A percentile compares a stretch with the other conserved stretches of the same genome.
Evolutionary conservation across 1,140 invertebrate genomes (phyloP).

Genomic region (Drosophila triauraria): DNA sequence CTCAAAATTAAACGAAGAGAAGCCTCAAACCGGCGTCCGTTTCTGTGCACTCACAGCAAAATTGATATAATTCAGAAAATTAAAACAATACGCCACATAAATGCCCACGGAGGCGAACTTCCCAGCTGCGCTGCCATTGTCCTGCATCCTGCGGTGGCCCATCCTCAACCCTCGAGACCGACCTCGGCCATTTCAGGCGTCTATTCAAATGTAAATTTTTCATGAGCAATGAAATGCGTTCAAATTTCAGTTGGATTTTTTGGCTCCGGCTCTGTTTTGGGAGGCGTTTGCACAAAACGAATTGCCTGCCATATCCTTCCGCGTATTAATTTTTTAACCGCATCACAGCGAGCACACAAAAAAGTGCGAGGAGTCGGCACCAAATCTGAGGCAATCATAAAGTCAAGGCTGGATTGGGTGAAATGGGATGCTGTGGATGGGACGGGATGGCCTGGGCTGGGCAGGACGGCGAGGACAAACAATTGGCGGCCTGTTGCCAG

Average conservation of each 20-base stretch:
- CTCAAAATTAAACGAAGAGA: constrained; percentile 2
- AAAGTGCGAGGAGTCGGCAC: constrained; percentile 1
- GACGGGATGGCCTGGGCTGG: constrained; percentile 7
- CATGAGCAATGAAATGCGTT: constrained; percentile 72
- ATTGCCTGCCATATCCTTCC: constrained; percentile 83
- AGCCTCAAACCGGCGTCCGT: constrained; percentile 31
- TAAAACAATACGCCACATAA: constrained; percentile 83
- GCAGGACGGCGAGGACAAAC: constrained; percentile 30
- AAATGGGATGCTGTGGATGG: not conserved
- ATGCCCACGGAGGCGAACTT: constrained; percentile 74
- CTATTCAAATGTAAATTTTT: constrained; percentile 84
- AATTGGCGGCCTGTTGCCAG: constrained; percentile 73
- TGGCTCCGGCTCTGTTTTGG: constrained; percentile 45
- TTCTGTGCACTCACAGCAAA: constrained; percentile 41
- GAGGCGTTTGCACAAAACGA: constrained; percentile 69
- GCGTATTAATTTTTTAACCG: constrained; percentile 83
- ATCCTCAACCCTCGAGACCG: constrained; percentile 6
- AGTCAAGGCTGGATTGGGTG: constrained; percentile 57
- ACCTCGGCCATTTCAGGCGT: constrained; percentile 29
- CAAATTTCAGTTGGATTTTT: constrained; percentile 57
- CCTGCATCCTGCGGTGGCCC: constrained; percentile 56
- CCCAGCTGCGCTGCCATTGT: constrained; percentile 68
- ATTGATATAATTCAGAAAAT: constrained; percentile 68
- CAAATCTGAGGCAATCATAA: constrained; percentile 66
- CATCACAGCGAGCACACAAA: constrained; percentile 46